Evolutionary conservation across 2,797 vertebrate genomes (phyloP), one percentile per base, ranked within the genome.

Genomic region (Chanos chanos): DNA sequence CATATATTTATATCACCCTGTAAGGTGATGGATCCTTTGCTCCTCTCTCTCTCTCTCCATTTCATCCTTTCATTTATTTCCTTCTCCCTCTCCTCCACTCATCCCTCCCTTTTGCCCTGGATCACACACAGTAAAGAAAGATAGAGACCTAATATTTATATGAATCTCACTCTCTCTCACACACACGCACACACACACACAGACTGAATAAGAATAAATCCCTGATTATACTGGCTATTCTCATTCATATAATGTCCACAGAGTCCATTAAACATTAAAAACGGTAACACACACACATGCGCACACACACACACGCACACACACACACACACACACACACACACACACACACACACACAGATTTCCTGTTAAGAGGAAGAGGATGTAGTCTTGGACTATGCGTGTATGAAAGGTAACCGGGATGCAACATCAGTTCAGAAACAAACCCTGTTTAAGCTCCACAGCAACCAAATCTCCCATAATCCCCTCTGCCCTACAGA

Each of bases 281-380:
- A 34, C 34, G 31, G 6, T 7, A 2, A 27, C 25, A 25, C 34
- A 49, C 52, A 44, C 57, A 47, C 19, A 27, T 25, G 49, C 30
- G 10, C 24, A 56, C 37, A 22, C 44, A 41, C 45, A 33, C 55
- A 13, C 34, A 25, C 18, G 21, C 49, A 51, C 15, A 25, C 15
- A 15, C 31, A 37, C 50, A 7, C 19, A 8, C 18, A 31, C 49
- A 49, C 22, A 55, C 34, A 54, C 47, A 36, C 58, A 37, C 59
- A 45, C 61, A 28, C 49, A 68, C 25, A 33, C 13, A 6, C n/a
- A 53, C 40, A n/a, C n/a, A n/a, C n/a, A n/a, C n/a, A n/a, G n/a
- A n/a, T n/a, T n/a, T n/a, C n/a, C n/a, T n/a, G n/a, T n/a, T n/a
- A n/a, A n/a, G n/a, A n/a, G n/a, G n/a, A n/a, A n/a, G n/a, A n/a